Conservation (phyloP, 2,888 invertebrate genomes). For the Drosophila buzzatii region DNA sequence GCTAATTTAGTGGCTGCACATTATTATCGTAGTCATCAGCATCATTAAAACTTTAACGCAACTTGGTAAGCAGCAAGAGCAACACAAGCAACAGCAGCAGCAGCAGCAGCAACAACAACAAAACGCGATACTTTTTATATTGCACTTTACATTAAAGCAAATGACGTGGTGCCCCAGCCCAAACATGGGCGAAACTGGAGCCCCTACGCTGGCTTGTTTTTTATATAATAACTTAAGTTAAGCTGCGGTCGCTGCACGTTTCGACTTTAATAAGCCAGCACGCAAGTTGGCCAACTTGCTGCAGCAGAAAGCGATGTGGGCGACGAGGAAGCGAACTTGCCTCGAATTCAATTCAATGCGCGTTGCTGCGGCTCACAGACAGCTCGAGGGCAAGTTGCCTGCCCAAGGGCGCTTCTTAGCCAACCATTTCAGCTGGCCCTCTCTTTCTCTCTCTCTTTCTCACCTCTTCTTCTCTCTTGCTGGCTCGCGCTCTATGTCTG, state of each 20-base stretch:
- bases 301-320: slow-evolving; percentile 38
- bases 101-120: slow-evolving; percentile 32
- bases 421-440: slow-evolving; percentile 24
- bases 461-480: background rate
- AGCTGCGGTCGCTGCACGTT: slow-evolving; percentile 71
- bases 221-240: slow-evolving; percentile 77
- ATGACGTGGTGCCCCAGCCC: slow-evolving; percentile 50
- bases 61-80: slow-evolving; percentile 67
- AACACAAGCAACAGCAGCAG: slow-evolving; percentile 22
- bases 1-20: slow-evolving; percentile 81
- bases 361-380: slow-evolving; percentile 37
- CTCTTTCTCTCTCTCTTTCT: background rate
- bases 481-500: background rate
- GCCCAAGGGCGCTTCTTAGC: slow-evolving; percentile 26
- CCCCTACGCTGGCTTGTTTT: slow-evolving; percentile 30
- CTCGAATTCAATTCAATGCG: slow-evolving; percentile 73
- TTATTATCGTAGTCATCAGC: slow-evolving; percentile 82
- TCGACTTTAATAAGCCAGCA: slow-evolving; percentile 79
- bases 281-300: slow-evolving; percentile 71
- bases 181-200: slow-evolving; percentile 7
- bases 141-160: slow-evolving; percentile 79
- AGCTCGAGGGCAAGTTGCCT: slow-evolving; percentile 48
- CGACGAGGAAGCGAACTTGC: slow-evolving; percentile 35
- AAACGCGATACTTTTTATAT: slow-evolving; percentile 78
- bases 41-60: slow-evolving; percentile 80